A percentile compares a stretch with the other conserved stretches of the same genome.
Evolutionary conservation across 2,113 vertebrate genomes (phyloP).

Genomic region (Anarhynchus alexandrinus): DNA sequence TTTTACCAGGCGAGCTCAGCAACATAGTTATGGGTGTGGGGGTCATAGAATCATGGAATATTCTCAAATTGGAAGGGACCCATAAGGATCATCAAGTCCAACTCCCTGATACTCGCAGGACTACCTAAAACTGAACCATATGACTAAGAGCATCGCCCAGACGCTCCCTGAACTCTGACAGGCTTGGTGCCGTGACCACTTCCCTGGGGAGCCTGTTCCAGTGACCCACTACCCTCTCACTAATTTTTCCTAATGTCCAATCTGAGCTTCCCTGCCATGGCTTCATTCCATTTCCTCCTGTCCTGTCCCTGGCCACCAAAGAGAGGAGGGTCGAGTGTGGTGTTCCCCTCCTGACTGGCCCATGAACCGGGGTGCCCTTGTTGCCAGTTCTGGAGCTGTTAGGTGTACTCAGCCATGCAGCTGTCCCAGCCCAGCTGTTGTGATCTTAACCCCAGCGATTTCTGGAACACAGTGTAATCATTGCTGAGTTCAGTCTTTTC

Average conservation of each 20-base stretch:
- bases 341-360: neutral
- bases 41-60: neutral
- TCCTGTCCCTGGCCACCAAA: neutral
- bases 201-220: neutral
- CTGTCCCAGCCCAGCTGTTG: neutral
- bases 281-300: neutral
- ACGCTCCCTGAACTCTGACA: neutral
- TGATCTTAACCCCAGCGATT: fast-evolving
- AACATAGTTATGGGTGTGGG: neutral
- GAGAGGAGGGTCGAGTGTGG: fast-evolving
- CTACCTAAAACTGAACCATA: neutral
- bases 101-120: neutral
- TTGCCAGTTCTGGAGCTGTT: neutral
- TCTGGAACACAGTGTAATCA: neutral
- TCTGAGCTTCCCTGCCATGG: neutral
- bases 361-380: fast-evolving
- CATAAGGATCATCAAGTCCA: neutral
- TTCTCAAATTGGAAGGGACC: neutral
- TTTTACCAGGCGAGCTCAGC: neutral
- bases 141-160: neutral
- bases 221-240: neutral
- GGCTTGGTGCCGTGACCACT: neutral
- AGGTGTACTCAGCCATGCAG: fast-evolving
- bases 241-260: neutral
- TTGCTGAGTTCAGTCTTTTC: neutral